phyloP scores from a whole-genome alignment of 2,113 vertebrate species.

The Ginglymostoma cirratum region DNA sequence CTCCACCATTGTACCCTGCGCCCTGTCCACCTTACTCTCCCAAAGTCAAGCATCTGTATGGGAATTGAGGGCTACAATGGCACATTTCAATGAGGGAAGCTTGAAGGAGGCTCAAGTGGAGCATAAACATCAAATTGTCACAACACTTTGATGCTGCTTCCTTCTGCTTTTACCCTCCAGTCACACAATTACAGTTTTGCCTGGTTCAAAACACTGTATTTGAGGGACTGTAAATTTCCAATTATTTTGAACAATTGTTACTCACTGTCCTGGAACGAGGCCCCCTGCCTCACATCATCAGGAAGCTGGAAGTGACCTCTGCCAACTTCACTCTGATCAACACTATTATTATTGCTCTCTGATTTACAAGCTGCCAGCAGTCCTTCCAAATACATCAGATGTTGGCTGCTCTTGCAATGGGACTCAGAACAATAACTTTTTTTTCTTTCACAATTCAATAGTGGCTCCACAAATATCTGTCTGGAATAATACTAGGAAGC shows the following conservation, averaged over 20 bases:
- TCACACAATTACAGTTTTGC: not conserved
- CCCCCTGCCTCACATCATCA: not conserved
- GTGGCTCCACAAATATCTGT: not conserved
- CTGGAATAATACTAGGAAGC: not conserved
- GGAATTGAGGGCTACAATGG: too few relatives aligned
- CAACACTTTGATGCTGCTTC: not conserved
- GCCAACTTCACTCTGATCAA: not conserved
- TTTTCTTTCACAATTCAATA: not conserved
- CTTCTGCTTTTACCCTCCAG: not conserved
- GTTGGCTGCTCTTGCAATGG: not conserved
- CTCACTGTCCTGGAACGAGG: not conserved
- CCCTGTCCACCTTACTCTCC: not conserved
- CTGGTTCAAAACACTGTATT: not conserved
- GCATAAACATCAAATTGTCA: too few relatives aligned
- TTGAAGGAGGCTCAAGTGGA: too few relatives aligned
- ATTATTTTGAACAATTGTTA: not conserved
- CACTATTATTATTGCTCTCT: not conserved
- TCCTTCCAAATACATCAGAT: conserved; percentile 4
- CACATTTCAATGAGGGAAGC: too few relatives aligned
- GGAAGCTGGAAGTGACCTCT: not conserved
- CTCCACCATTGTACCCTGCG: too few relatives aligned
- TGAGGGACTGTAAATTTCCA: not conserved
- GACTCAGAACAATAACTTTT: not conserved
- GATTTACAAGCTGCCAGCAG: not conserved
- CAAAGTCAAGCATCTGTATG: too few relatives aligned